Percentiles rank a stretch among this genome's conserved stretches.
phyloP scores from a whole-genome alignment of 2,113 vertebrate genomes.

The Antechinus stuartii region DNA sequence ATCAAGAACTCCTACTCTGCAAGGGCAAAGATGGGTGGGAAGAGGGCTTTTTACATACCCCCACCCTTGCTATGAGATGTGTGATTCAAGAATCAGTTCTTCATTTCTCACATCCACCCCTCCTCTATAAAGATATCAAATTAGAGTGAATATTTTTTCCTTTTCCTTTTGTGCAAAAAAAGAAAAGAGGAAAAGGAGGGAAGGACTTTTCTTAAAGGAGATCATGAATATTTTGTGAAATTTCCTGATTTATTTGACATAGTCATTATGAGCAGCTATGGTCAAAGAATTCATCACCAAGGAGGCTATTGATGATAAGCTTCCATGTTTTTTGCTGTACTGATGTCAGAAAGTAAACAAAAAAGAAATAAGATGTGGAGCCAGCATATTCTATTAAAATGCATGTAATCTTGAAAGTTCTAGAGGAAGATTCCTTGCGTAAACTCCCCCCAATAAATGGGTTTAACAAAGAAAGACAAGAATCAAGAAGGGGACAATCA shows the following conservation, averaged over 20 bases:
- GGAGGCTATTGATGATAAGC: background rate
- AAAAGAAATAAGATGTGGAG: background rate
- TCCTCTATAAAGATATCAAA: slow-evolving; percentile 20
- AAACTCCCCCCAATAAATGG: background rate
- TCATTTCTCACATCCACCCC: slow-evolving; percentile 35
- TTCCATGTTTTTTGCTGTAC: background rate
- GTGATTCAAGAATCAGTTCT: slow-evolving; percentile 56
- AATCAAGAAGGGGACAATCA: background rate
- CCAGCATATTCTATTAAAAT: background rate
- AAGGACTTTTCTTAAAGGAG: slow-evolving; percentile 45
- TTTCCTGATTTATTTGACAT: slow-evolving; percentile 54
- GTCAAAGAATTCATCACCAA: background rate
- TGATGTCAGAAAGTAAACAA: background rate
- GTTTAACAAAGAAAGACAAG: background rate
- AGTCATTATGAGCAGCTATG: background rate
- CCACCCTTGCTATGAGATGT: background rate
- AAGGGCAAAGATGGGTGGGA: slow-evolving; percentile 67
- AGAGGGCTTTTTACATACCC: background rate
- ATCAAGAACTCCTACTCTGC: slow-evolving; percentile 68
- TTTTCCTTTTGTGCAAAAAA: slow-evolving; percentile 45
- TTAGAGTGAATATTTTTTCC: slow-evolving; percentile 49
- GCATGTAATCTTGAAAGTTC: background rate
- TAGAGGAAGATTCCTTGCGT: background rate
- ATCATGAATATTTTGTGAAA: slow-evolving; percentile 69
- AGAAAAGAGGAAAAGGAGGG: background rate